Base-by-base conservation (phyloP, 1,140 invertebrate species). In the Nephila pilipes region DNA sequence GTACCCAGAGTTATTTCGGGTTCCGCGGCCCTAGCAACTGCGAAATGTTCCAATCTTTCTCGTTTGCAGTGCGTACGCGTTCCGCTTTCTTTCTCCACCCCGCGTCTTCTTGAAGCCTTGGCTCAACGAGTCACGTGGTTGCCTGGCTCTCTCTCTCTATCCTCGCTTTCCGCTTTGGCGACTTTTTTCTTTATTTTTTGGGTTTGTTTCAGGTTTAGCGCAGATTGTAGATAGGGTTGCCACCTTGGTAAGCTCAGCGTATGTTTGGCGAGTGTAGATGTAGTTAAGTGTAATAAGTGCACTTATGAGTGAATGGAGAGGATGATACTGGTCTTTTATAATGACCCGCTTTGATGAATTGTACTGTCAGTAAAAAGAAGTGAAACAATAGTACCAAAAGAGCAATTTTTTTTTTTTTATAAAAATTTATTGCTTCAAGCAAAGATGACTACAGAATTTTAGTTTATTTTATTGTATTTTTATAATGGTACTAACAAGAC, bases 11-110 rank as follows among this genome's bases (percentile, higher is more conserved):
- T 54, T 90, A 90, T 90, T 90, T 90, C 89, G 36, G 58, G 89
- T 25, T 80, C 65, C 57, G 75, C 89, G 65, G 75, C 89, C 89
- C 79, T 90, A 90, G 89, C 89, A 90, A 90, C 89, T 90, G 89
- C 75, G 89, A 89, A 69, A 90, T 29, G 55, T 90, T 57, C 69
- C 29, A 25, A 79, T 57, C 65, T 87, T 90, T 79, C 88, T 65
- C 54, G 55, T 57, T 57, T 29, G 20, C 85, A 65, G 85, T 63
- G 60, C 60, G 60, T 87, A 63, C 60, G 85, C 85, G 80, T 87
- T 36, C 85, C 60, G 54, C 60, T 65, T 65, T 60, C 85, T 36
- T 46, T 29, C 60, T 65, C 6, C 6, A 46, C 46, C 46, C 46
- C 46, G 46, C 46, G 46, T 46, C 46, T 63, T 22, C 55, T 54